Evolutionary conservation across 2,888 invertebrate species (phyloP).

Genomic region (Pecten maximus): DNA sequence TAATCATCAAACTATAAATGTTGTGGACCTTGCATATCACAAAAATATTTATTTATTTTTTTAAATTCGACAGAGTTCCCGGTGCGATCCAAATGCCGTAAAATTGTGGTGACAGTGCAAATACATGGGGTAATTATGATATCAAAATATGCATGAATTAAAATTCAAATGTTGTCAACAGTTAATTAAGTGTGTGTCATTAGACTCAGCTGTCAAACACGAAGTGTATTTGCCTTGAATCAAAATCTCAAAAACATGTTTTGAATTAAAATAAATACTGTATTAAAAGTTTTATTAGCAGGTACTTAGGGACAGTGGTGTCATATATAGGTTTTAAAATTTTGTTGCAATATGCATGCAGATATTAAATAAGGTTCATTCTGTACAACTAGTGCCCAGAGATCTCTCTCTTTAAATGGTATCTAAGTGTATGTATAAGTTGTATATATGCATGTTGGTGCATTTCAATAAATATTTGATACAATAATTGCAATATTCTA

Average conservation of each 20-base stretch:
- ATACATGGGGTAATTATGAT: neutral
- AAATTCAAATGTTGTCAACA: neutral
- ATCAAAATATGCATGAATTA: neutral
- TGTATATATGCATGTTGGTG: neutral
- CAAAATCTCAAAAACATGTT: neutral
- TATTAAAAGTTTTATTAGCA: neutral
- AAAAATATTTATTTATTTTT: too few species aligned
- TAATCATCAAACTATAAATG: too few species aligned
- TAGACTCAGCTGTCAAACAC: neutral
- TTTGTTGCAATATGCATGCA: constrained; percentile 13
- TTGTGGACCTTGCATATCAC: too few species aligned
- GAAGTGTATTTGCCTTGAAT: neutral
- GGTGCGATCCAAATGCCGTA: too few species aligned
- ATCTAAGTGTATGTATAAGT: neutral
- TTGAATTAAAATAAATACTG: neutral
- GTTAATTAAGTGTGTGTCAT: neutral
- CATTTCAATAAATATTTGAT: neutral
- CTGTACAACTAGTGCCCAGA: neutral
- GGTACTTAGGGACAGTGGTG: neutral
- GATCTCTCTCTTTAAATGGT: neutral
- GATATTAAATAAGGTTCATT: neutral
- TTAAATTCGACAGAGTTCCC: too few species aligned
- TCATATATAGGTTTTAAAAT: neutral
- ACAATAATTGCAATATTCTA: neutral
- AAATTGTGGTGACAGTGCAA: neutral